phyloP scores from a whole-genome alignment of 2,888 invertebrate genomes.

The Callosobruchus maculatus region DNA sequence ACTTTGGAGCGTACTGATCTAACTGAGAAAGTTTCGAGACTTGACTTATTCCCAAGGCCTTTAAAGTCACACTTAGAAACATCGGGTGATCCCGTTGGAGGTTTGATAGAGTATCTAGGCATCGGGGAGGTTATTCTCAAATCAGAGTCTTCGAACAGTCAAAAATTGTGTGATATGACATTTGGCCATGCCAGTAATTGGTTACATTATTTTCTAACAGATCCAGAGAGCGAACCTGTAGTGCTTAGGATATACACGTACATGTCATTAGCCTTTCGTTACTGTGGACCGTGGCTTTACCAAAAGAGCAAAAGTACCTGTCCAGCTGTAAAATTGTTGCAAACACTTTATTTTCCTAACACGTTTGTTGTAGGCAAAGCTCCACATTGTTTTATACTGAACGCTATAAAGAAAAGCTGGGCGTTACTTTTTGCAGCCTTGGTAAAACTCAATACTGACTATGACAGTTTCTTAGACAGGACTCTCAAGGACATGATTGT shows the following conservation, averaged over 20 bases:
- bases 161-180: constrained; percentile 37
- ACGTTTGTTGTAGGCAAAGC: constrained; percentile 50
- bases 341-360: constrained; percentile 52
- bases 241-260: constrained; percentile 39
- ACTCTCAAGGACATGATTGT: constrained; percentile 51
- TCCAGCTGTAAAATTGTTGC: constrained; percentile 52
- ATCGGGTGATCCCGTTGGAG: constrained; percentile 33
- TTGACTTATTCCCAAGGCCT: constrained; percentile 30
- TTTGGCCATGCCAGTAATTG: constrained; percentile 38
- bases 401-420: constrained; percentile 53
- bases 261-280: constrained; percentile 36
- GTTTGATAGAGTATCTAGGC: constrained; percentile 37
- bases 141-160: constrained; percentile 20
- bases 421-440: constrained; percentile 54
- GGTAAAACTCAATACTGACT: constrained; percentile 48
- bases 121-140: constrained; percentile 24
- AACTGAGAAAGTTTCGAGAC: constrained; percentile 33
- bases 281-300: constrained; percentile 40
- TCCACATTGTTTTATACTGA: constrained; percentile 45
- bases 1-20: constrained; percentile 30
- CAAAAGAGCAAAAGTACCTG: constrained; percentile 43
- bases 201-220: constrained; percentile 31
- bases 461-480: constrained; percentile 51
- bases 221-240: constrained; percentile 34
- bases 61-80: constrained; percentile 23